Percentiles rank a stretch among this genome's conserved stretches.
Conservation (phyloP, 2,113 vertebrate genomes). For the Enhydra lutris region DNA sequence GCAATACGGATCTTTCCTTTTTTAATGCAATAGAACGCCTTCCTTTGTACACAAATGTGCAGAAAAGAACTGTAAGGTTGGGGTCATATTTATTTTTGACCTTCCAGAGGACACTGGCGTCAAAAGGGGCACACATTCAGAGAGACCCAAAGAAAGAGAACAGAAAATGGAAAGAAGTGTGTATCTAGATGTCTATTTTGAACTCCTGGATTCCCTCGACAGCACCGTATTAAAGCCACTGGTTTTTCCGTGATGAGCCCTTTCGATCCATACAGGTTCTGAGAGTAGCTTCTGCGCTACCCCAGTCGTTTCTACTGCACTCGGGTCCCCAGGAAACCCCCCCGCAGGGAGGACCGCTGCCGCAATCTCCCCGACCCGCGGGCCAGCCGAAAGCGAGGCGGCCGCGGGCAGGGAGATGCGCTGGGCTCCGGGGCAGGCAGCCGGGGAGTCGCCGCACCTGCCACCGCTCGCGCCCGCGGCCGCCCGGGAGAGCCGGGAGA, state of each 20-base stretch:
- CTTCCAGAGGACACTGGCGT: slow-evolving; percentile 49
- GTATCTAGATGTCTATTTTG: background rate
- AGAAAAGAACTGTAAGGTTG: background rate
- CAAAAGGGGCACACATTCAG: background rate
- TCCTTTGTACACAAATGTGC: background rate
- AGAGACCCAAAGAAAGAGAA: background rate
- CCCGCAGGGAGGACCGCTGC: background rate
- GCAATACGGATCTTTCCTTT: background rate
- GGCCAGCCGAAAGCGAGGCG: background rate
- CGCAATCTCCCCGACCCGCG: background rate
- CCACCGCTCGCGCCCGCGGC: background rate
- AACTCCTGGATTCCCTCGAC: background rate
- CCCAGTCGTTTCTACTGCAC: background rate
- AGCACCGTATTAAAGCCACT: background rate
- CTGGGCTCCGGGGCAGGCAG: background rate
- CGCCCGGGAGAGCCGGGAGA: background rate
- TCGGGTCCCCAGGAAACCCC: background rate
- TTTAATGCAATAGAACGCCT: background rate
- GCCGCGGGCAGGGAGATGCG: background rate
- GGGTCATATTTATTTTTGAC: slow-evolving; percentile 44
- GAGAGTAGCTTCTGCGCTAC: background rate
- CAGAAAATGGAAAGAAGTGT: background rate
- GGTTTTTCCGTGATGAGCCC: background rate
- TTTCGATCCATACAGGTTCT: background rate
- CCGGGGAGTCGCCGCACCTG: background rate